Evolutionary conservation across 2,888 invertebrate species (phyloP), one percentile per base, ranked within the genome.

Genomic region (Prosapia bicincta): DNA sequence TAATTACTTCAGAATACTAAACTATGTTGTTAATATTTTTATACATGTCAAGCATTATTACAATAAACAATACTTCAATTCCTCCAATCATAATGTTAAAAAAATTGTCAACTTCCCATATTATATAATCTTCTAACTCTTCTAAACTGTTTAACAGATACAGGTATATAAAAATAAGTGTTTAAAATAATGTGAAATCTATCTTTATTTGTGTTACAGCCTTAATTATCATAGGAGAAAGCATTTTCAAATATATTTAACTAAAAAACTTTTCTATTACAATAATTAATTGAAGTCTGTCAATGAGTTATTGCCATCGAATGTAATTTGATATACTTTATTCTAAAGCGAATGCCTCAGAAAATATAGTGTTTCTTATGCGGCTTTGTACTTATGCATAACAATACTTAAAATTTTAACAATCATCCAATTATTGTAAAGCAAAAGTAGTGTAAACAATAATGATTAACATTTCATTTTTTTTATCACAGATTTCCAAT

Each of bases 151-250:
- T n/a, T n/a, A n/a, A n/a, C n/a, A n/a, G n/a, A n/a, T n/a, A n/a
- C n/a, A n/a, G n/a, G n/a, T n/a, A n/a, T n/a, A n/a, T n/a, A n/a
- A n/a, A n/a, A n/a, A n/a, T n/a, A n/a, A n/a, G n/a, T n/a, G n/a
- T n/a, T n/a, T n/a, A n/a, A n/a, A n/a, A n/a, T n/a, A n/a, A n/a
- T n/a, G n/a, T n/a, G n/a, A n/a, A n/a, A n/a, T n/a, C n/a, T n/a
- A n/a, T n/a, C n/a, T 54, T 54, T 54, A 54, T 54, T 54, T 54
- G 54, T 54, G 54, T 54, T 54, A 54, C 54, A 54, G 54, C 54
- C 20, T 54, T n/a, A 54, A 54, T 54, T 54, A 54, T 54, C 3
- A 54, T 20, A 54, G 20, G n/a, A 13, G n/a, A 54, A 54, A 54
- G 54, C 54, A 54, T 20, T 54, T 54, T 54, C 9, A n/a, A 38